A percentile compares a stretch with the other conserved stretches of the same genome.
phyloP scores from a whole-genome alignment of 2,113 vertebrate genomes.

The Nyctereutes procyonoides region DNA sequence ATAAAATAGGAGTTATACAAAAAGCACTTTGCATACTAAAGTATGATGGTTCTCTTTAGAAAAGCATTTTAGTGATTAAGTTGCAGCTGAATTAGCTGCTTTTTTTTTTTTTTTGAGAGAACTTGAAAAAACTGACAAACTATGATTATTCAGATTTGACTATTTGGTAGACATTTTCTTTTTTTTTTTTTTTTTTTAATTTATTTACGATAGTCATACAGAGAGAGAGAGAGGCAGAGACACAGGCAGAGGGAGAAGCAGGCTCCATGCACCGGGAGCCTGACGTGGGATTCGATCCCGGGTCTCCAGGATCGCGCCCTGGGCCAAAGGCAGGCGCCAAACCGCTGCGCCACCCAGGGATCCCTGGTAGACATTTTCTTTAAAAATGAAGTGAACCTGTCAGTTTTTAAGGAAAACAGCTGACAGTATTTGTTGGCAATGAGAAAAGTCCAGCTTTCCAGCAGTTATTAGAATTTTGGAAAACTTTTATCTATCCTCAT shows the following conservation, averaged over 20 bases:
- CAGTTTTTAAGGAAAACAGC: constrained; percentile 15
- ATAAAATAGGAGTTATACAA: constrained; percentile 2
- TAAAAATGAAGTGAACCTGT: constrained; percentile 9
- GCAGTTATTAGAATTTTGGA: constrained; percentile 11
- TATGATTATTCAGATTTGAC: not conserved
- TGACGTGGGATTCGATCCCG: too few species aligned
- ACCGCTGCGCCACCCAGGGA: too few species aligned
- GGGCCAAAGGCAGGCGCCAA: too few species aligned
- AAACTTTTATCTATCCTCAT: not conserved
- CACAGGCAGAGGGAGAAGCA: too few species aligned
- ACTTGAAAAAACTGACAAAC: not conserved
- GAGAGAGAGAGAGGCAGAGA: too few species aligned
- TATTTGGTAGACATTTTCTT: too few species aligned
- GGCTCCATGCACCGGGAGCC: too few species aligned
- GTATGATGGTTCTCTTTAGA: not conserved
- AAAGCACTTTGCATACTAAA: not conserved
- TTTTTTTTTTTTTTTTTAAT: too few species aligned
- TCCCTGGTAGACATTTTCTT: not conserved
- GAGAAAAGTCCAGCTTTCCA: constrained; percentile 14
- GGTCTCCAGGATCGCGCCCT: too few species aligned
- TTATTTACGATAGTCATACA: too few species aligned
- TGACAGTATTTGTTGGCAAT: not conserved
- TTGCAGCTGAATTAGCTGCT: constrained; percentile 8
- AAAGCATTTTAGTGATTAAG: not conserved
- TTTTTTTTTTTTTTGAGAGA: too few species aligned